Evolutionary conservation across 2,113 vertebrate genomes (phyloP).

Genomic region (Orcinus orca): DNA sequence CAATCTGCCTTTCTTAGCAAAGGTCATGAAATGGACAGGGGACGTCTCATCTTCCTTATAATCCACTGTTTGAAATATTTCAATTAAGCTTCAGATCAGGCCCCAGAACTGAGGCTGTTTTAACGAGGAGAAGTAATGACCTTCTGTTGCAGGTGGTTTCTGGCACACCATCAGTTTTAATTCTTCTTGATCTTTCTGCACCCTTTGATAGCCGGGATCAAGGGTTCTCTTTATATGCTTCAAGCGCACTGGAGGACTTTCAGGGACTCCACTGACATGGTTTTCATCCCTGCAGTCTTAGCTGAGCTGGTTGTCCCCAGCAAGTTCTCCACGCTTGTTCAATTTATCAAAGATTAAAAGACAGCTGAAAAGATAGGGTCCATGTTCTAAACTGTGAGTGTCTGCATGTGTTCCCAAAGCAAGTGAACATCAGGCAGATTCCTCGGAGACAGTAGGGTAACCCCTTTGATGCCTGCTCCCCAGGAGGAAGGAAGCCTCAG

Average conservation of each 20-base stretch:
- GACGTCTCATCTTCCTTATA: slow-evolving; percentile 85
- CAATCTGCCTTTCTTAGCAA: slow-evolving; percentile 82
- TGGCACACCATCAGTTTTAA: slow-evolving; percentile 87
- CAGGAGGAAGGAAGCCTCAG: slow-evolving; percentile 58
- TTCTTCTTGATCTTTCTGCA: slow-evolving; percentile 88
- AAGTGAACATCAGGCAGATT: slow-evolving; percentile 73
- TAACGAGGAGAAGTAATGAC: slow-evolving; percentile 87
- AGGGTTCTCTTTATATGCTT: slow-evolving; percentile 85
- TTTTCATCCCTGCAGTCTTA: slow-evolving; percentile 83
- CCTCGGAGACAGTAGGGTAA: slow-evolving; percentile 68
- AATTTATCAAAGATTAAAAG: slow-evolving; percentile 89
- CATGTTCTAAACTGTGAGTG: slow-evolving; percentile 69
- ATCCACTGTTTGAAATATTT: slow-evolving; percentile 87
- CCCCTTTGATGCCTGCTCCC: slow-evolving; percentile 80
- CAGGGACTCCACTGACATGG: slow-evolving; percentile 81
- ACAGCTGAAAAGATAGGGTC: slow-evolving; percentile 77
- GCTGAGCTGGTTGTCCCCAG: slow-evolving; percentile 81
- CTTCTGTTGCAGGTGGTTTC: slow-evolving; percentile 85
- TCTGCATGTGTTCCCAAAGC: slow-evolving; percentile 79
- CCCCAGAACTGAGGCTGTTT: slow-evolving; percentile 83
- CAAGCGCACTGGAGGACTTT: slow-evolving; percentile 82
- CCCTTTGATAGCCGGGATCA: slow-evolving; percentile 88
- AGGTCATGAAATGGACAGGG: slow-evolving; percentile 84
- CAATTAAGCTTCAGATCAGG: slow-evolving; percentile 88
- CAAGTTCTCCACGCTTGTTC: slow-evolving; percentile 83